These are phyloP conservation scores for Drosophila suboccidentalis DNA, from an alignment of 2,888 invertebrate species.

Conservation along the genomic window DNA sequence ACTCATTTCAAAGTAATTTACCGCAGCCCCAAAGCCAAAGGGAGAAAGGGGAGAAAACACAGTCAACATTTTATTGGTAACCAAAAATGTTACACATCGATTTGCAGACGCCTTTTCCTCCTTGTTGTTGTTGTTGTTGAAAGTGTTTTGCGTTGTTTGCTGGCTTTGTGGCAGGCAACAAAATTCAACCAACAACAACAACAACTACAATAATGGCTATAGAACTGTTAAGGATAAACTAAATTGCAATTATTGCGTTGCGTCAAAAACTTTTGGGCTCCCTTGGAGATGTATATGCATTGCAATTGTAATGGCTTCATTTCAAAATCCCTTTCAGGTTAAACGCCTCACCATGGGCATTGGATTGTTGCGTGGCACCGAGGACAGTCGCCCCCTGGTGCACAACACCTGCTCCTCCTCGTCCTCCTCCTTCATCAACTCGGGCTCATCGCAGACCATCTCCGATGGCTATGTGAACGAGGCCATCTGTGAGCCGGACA, in stretches of 20 bases:
- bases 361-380: conserved; percentile 89
- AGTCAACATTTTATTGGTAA: conserved; percentile 78
- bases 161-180: conserved; percentile 52
- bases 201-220: conserved; percentile 32
- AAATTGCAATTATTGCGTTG: conserved; percentile 66
- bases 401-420: conserved; percentile 87
- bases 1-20: conserved; percentile 79
- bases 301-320: conserved; percentile 16
- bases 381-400: conserved; percentile 92
- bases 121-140: conserved; percentile 45
- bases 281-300: not conserved
- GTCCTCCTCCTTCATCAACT: conserved; percentile 86
- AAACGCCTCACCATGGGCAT: conserved; percentile 93
- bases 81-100: conserved; percentile 78
- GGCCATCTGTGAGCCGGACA: conserved; percentile 89
- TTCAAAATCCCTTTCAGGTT: conserved; percentile 84
- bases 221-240: conserved; percentile 31
- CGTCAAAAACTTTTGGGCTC: conserved; percentile 46
- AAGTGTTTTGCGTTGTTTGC: conserved; percentile 72
- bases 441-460: conserved; percentile 89
- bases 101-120: conserved; percentile 24
- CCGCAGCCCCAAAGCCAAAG: conserved; percentile 55
- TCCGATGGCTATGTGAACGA: conserved; percentile 94
- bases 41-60: not conserved
- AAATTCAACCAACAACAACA: conserved; percentile 13